A percentile compares a stretch with the other conserved stretches of the same genome.
phyloP scores from a whole-genome alignment of 1,140 invertebrate genomes.

The Pissodes strobi region DNA sequence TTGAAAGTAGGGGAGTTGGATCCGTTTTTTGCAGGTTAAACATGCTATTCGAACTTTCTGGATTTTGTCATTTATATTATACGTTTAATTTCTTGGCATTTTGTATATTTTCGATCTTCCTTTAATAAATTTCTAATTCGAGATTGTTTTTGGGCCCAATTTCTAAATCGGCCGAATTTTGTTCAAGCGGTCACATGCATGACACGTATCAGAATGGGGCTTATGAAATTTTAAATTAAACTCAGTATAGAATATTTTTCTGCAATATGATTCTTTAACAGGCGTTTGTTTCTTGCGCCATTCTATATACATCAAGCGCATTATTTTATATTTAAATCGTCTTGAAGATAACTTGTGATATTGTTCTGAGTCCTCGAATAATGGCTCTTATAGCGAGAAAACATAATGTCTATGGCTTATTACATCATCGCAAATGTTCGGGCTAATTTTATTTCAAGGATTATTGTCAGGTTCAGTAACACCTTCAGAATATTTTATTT shows the following conservation, averaged over 20 bases:
- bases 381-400: not conserved
- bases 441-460: not conserved
- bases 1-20: not conserved
- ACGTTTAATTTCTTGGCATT: constrained; percentile 9
- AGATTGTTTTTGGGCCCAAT: not conserved
- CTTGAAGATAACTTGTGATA: not conserved
- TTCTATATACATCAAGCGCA: not conserved
- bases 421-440: not conserved
- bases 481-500: constrained; percentile 16
- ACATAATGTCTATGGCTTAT: not conserved
- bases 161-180: not conserved
- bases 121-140: constrained; percentile 10
- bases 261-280: too few relatives aligned
- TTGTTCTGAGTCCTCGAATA: not conserved
- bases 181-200: not conserved
- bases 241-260: not conserved
- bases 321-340: not conserved
- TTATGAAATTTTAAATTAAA: too few relatives aligned
- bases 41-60: constrained; percentile 4
- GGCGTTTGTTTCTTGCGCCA: too few relatives aligned
- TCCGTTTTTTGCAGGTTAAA: not conserved
- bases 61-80: too few relatives aligned
- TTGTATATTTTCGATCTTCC: not conserved
- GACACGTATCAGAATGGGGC: not conserved
- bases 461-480: constrained; percentile 7